Conservation (phyloP, 2,113 vertebrate genomes). For the Pelecanoides urinatrix region DNA sequence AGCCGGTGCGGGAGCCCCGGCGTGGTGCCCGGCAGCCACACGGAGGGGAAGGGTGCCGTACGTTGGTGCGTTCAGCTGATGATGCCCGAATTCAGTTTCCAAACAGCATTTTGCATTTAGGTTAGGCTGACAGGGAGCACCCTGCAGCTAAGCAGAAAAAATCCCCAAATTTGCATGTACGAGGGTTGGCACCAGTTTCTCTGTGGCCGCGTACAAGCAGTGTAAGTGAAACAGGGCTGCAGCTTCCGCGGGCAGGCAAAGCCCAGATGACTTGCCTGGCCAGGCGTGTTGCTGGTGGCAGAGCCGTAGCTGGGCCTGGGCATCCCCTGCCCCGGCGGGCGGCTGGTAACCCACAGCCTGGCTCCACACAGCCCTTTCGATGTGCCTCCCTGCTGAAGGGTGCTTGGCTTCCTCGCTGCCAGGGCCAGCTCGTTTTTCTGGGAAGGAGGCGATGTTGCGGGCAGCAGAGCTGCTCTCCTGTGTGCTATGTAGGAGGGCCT, state of each 20-base stretch:
- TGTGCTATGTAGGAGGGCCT: neutral
- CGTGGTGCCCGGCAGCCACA: neutral
- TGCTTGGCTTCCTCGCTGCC: neutral
- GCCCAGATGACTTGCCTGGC: neutral
- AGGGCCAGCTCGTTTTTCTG: neutral
- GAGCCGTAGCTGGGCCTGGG: neutral
- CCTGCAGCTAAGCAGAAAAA: neutral
- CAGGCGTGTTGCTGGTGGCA: accelerated
- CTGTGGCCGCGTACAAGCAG: neutral
- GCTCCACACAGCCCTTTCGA: neutral
- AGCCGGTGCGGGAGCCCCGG: neutral
- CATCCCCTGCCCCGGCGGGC: accelerated
- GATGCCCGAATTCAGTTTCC: neutral
- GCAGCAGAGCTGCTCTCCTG: constrained; percentile 10
- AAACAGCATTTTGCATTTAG: neutral
- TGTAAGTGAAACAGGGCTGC: neutral
- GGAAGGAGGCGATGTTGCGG: neutral
- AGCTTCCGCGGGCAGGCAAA: neutral
- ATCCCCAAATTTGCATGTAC: neutral
- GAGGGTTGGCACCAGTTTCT: neutral
- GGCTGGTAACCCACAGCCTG: neutral
- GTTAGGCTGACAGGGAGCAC: constrained; percentile 13
- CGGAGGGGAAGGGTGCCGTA: neutral
- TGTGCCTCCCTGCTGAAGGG: neutral
- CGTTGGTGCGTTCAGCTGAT: neutral